These are phyloP conservation scores for Acanthurus lineatus DNA, from an alignment of 2,797 vertebrate species.

Conservation along the genomic window DNA sequence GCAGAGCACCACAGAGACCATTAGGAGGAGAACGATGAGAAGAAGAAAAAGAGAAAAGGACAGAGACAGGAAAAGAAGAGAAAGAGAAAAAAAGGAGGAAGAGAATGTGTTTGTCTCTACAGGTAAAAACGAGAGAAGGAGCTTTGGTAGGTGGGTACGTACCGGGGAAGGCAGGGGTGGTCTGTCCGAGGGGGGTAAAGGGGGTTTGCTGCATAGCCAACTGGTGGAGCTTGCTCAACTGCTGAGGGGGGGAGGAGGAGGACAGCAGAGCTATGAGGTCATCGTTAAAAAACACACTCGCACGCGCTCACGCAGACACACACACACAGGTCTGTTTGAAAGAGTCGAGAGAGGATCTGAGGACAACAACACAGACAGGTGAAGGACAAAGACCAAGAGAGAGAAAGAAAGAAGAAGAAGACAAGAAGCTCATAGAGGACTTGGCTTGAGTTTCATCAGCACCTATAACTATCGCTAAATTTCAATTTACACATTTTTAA, in stretches of 20 bases:
- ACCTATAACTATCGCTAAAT: background rate
- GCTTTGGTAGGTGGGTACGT: slow-evolving; percentile 92
- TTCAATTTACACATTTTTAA: background rate
- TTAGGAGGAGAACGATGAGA: slow-evolving; percentile 73
- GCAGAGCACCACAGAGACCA: slow-evolving; percentile 77
- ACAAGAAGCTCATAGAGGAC: slow-evolving; percentile 83
- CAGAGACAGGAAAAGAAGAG: slow-evolving; percentile 72
- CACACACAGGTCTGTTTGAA: slow-evolving; percentile 71
- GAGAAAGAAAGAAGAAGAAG: slow-evolving; percentile 44
- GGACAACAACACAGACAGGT: slow-evolving; percentile 89
- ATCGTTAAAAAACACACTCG: slow-evolving; percentile 91
- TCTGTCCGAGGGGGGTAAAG: slow-evolving; percentile 99
- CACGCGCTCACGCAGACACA: slow-evolving; percentile 61
- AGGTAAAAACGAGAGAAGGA: slow-evolving; percentile 91
- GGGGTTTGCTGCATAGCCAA: slow-evolving; percentile 99
- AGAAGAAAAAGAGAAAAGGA: slow-evolving; percentile 72
- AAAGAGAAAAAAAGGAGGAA: slow-evolving; percentile 84
- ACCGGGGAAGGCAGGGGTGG: slow-evolving; percentile 99
- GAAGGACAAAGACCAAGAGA: slow-evolving; percentile 68
- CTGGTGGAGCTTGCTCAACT: slow-evolving; percentile 99
- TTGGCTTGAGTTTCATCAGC: slow-evolving; percentile 72
- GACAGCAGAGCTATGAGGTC: slow-evolving; percentile 99
- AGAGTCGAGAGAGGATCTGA: slow-evolving; percentile 83
- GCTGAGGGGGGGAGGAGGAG: slow-evolving; percentile 96
- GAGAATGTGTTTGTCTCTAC: slow-evolving; percentile 86